Conservation (phyloP, 2,113 vertebrate genomes). For the Tympanuchus pallidicinctus region DNA sequence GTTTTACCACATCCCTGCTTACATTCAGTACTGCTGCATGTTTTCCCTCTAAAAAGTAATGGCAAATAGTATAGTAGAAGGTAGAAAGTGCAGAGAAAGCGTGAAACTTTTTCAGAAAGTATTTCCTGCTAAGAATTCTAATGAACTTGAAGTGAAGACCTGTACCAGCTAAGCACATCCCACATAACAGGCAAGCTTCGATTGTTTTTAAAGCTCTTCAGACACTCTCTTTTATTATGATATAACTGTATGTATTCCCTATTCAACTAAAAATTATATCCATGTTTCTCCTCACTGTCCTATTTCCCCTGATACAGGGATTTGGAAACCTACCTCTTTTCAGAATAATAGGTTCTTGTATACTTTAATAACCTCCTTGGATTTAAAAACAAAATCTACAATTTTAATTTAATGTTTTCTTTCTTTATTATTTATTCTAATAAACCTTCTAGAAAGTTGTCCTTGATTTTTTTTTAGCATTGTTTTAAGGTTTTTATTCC, state of each 20-base stretch:
- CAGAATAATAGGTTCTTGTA: background rate
- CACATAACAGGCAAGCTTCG: background rate
- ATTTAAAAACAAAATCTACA: background rate
- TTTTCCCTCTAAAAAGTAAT: constrained; percentile 5
- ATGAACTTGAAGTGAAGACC: constrained; percentile 9
- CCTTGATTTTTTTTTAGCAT: background rate
- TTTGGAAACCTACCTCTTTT: background rate
- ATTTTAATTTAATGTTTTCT: background rate
- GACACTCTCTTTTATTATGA: background rate
- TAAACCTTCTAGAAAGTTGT: background rate
- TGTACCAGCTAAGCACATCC: background rate
- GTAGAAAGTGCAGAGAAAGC: background rate
- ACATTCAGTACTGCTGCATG: background rate
- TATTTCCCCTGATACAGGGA: background rate
- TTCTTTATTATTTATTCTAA: background rate
- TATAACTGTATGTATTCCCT: background rate
- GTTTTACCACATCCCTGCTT: constrained; percentile 10
- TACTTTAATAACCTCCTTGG: background rate
- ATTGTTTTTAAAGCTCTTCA: constrained; percentile 34
- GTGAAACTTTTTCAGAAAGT: constrained; percentile 30
- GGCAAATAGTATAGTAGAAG: background rate
- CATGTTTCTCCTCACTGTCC: background rate
- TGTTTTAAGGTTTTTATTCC: background rate
- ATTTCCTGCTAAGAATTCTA: constrained; percentile 34
- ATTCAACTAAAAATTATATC: background rate